Conservation (phyloP, 2,797 vertebrate species). For the Huso huso region DNA sequence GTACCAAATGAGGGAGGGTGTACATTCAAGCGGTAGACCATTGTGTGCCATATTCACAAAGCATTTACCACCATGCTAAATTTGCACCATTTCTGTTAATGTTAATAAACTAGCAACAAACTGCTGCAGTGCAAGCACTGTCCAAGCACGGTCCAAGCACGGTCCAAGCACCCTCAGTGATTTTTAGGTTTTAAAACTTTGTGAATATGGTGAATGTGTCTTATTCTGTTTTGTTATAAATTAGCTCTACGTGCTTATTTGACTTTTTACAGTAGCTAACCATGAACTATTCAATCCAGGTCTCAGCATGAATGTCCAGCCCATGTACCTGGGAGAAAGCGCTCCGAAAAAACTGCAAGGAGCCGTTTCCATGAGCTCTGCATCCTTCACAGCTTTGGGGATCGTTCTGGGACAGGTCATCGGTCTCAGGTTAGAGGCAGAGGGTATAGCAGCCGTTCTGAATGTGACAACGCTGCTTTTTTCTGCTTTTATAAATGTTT, state of each 20-base stretch:
- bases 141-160: neutral
- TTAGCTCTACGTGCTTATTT: too few species aligned
- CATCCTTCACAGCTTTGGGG: conserved; percentile 78
- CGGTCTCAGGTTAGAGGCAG: conserved; percentile 65
- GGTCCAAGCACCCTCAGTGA: neutral
- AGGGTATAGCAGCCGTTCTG: too few species aligned
- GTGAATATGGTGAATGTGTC: neutral
- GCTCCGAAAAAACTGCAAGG: conserved; percentile 78
- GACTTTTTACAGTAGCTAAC: too few species aligned
- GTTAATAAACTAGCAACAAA: too few species aligned
- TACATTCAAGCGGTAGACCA: too few species aligned
- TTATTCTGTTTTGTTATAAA: neutral
- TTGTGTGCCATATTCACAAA: too few species aligned
- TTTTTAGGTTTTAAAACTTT: neutral
- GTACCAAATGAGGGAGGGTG: too few species aligned
- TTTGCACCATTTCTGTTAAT: too few species aligned
- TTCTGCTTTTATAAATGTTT: too few species aligned
- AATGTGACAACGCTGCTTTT: too few species aligned
- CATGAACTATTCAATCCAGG: conserved; percentile 47
- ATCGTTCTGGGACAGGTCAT: conserved; percentile 76
- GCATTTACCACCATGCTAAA: too few species aligned
- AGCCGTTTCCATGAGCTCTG: conserved; percentile 69
- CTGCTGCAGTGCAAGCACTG: too few species aligned
- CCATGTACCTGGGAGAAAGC: conserved; percentile 88
- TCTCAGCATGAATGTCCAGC: conserved; percentile 86